Evolutionary conservation across 2,888 invertebrate species (phyloP), one percentile per base, ranked within the genome.

Genomic region (Eupithecia subumbrata): DNA sequence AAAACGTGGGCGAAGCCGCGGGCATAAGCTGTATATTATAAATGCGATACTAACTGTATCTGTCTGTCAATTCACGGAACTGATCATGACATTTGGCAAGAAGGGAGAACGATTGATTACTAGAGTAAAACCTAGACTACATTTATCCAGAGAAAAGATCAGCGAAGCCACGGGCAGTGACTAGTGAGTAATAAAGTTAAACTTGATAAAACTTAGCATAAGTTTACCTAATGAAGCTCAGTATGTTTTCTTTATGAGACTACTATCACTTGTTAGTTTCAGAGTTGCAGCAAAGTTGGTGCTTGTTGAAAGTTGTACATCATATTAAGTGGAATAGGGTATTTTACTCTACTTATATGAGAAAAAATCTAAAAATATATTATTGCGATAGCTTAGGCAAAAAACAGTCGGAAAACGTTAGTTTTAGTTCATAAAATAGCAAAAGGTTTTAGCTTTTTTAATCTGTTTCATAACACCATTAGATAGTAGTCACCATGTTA

Each of bases 231-330:
- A 56, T 56, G 52, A 56, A 56, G 52, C 52, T 56, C 22, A 22
- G 11, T 56, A 56, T 22, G 52, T 56, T 56, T 56, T 22, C 52
- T 56, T 48, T 48, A 48, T 56, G 52, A 56, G 52, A 56, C 52
- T 56, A 56, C 52, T 56, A 9, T 52, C 52, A 22, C 52, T 56
- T 56, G 52, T 56, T 11, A 22, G 52, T 56, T 56, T 56, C 52
- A 22, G 11, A 56, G 11, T 11, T 56, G 52, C 22, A n/a, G 22
- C 18, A 52, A 9, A n/a, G 52, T 56, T 56, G 22, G 52, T 22
- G 52, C 52, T 11, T 56, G n/a, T 56, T 56, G 22, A 22, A 56
- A 56, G 22, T 56, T 56, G 3, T 11, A 56, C 22, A 22, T 11
- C 22, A 22, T 9, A 56, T 56, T 56, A 11, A 2, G 8, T n/a